phyloP scores from a whole-genome alignment of 2,113 vertebrate species.

The Leucoraja erinaceus region DNA sequence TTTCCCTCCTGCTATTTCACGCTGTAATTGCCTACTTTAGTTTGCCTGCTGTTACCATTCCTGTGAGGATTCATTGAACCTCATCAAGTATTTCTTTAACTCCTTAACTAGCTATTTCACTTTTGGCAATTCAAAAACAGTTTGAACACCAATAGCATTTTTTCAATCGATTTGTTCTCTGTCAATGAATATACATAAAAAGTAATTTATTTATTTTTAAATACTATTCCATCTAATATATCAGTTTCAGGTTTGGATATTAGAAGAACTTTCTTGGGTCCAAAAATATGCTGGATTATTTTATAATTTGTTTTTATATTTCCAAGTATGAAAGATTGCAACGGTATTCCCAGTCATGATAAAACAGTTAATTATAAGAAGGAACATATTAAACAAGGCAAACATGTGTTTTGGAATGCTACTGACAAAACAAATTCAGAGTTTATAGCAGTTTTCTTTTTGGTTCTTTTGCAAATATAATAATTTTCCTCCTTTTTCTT shows the following conservation, averaged over 20 bases:
- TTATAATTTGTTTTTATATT: neutral
- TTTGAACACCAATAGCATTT: neutral
- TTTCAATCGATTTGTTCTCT: conserved; percentile 20
- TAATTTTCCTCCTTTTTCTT: neutral
- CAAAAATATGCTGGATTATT: neutral
- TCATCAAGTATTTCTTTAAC: neutral
- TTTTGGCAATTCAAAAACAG: neutral
- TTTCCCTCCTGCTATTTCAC: neutral
- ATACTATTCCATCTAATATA: neutral
- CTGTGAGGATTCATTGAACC: neutral
- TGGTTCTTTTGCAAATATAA: neutral
- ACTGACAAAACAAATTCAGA: neutral
- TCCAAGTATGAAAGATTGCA: neutral
- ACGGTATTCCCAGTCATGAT: neutral
- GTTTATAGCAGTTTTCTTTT: neutral
- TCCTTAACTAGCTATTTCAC: conserved; percentile 10
- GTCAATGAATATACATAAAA: neutral
- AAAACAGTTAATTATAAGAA: neutral
- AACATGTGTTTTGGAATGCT: neutral
- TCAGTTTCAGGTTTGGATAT: neutral
- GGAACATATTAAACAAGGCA: neutral
- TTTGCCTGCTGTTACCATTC: conserved; percentile 18
- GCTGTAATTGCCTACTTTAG: conserved; percentile 3
- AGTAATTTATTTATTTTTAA: neutral
- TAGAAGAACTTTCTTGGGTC: neutral